These are phyloP conservation scores for Eumerus sabulonum DNA, from an alignment of 2,888 invertebrate genomes.

Conservation along the genomic window DNA sequence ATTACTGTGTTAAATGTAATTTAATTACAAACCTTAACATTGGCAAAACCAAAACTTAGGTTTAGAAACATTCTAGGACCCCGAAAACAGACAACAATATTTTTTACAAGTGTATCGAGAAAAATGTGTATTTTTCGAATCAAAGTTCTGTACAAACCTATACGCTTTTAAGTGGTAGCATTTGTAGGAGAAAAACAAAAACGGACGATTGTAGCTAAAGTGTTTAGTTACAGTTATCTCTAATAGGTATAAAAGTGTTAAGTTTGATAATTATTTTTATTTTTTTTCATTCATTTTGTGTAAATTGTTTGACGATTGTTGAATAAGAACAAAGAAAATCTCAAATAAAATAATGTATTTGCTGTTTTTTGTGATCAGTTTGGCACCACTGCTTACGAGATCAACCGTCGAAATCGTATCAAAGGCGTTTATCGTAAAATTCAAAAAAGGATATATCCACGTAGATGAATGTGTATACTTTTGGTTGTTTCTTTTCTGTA, in stretches of 20 bases:
- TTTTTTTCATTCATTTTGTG: too few relatives aligned
- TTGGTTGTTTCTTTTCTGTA: too few relatives aligned
- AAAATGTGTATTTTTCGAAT: constrained; percentile 59
- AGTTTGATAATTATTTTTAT: constrained; percentile 21
- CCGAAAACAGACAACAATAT: constrained; percentile 10
- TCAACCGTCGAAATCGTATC: too few relatives aligned
- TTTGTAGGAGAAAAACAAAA: constrained; percentile 48
- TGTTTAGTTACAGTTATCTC: constrained; percentile 39
- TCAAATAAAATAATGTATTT: constrained; percentile 31
- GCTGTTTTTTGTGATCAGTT: too few relatives aligned
- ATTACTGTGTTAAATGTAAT: constrained; percentile 19
- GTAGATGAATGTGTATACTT: too few relatives aligned
- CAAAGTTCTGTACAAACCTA: constrained; percentile 46
- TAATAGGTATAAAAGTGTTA: constrained; percentile 19
- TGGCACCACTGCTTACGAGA: too few relatives aligned
- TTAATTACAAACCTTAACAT: constrained; percentile 30
- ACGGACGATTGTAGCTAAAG: constrained; percentile 8
- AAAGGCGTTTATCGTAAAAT: too few relatives aligned
- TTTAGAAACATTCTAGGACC: constrained; percentile 16
- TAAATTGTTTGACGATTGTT: constrained; percentile 31
- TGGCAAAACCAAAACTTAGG: constrained; percentile 47
- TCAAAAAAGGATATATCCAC: too few relatives aligned
- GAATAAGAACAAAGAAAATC: constrained; percentile 31
- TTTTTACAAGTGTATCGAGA: constrained; percentile 46
- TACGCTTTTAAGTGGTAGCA: constrained; percentile 57